These are phyloP conservation scores for Clitarchus hookeri DNA, from an alignment of 2,888 invertebrate species.

Conservation along the genomic window DNA sequence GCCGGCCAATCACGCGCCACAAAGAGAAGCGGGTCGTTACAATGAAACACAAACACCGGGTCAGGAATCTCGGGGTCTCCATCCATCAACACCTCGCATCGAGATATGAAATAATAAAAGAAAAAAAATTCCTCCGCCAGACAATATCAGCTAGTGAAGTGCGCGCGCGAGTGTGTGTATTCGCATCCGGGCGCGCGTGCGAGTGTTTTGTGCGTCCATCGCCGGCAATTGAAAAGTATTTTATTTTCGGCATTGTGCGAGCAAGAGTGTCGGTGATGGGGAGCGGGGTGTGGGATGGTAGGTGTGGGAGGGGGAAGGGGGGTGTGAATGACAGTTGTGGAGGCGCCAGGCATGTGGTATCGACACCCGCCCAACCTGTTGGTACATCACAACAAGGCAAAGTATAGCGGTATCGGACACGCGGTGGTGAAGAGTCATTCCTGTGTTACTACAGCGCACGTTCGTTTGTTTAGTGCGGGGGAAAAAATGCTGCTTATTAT, in stretches of 20 bases:
- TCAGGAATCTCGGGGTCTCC: slow-evolving; percentile 8
- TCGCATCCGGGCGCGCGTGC: background rate
- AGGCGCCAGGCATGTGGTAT: background rate
- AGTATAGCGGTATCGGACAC: too few relatives aligned
- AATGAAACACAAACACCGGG: background rate
- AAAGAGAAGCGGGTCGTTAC: background rate
- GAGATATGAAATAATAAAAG: background rate
- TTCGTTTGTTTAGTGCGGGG: too few relatives aligned
- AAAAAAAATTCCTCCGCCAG: background rate
- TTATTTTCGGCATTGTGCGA: background rate
- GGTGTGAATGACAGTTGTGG: background rate
- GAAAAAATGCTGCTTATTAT: too few relatives aligned
- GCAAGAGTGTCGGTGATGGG: background rate
- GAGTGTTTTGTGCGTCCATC: background rate
- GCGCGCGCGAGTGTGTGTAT: background rate
- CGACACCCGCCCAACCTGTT: background rate
- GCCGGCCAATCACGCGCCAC: background rate
- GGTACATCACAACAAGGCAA: background rate
- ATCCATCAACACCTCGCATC: background rate
- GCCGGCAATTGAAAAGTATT: slow-evolving; percentile 14
- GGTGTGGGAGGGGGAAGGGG: background rate
- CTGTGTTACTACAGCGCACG: too few relatives aligned
- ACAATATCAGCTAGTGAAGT: slow-evolving; percentile 8
- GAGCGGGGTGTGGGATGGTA: background rate
- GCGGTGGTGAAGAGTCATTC: too few relatives aligned